Evolutionary conservation across 1,140 invertebrate species (phyloP).

Genomic region (Stenopsyche tienmushanensis): DNA sequence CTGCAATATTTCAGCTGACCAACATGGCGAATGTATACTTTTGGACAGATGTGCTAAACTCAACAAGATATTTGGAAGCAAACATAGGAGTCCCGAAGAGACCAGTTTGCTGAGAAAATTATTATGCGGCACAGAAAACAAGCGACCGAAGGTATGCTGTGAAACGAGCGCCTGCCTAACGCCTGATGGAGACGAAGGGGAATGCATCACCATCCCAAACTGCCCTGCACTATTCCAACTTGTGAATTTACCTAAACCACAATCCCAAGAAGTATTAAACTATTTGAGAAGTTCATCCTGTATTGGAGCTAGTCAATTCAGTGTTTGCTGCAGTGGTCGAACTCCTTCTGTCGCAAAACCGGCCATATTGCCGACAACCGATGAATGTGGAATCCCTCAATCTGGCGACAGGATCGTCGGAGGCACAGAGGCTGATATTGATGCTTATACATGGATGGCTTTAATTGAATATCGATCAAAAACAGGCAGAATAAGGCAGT

Average conservation of each 20-base stretch:
- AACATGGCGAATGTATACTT: conserved; percentile 25
- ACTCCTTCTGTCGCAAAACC: too few species aligned
- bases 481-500: background rate
- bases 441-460: conserved; percentile 64
- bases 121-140: conserved; percentile 20
- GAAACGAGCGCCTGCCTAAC: conserved; percentile 30
- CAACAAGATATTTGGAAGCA: conserved; percentile 13
- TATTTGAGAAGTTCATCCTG: conserved; percentile 8
- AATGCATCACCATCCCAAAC: conserved; percentile 47
- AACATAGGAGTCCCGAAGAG: conserved; percentile 9
- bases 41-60: conserved; percentile 26
- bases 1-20: conserved; percentile 24
- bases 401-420: conserved; percentile 56
- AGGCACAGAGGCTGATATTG: conserved; percentile 56
- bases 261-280: conserved; percentile 1
- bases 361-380: conserved; percentile 26
- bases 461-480: conserved; percentile 54
- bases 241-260: conserved; percentile 38
- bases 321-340: too few species aligned
- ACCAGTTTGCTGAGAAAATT: conserved; percentile 27
- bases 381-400: conserved; percentile 45
- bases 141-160: conserved; percentile 13
- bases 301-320: background rate
- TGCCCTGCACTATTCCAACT: conserved; percentile 48
- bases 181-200: conserved; percentile 44